phyloP scores from a whole-genome alignment of 2,113 vertebrate species.

The Merops nubicus region DNA sequence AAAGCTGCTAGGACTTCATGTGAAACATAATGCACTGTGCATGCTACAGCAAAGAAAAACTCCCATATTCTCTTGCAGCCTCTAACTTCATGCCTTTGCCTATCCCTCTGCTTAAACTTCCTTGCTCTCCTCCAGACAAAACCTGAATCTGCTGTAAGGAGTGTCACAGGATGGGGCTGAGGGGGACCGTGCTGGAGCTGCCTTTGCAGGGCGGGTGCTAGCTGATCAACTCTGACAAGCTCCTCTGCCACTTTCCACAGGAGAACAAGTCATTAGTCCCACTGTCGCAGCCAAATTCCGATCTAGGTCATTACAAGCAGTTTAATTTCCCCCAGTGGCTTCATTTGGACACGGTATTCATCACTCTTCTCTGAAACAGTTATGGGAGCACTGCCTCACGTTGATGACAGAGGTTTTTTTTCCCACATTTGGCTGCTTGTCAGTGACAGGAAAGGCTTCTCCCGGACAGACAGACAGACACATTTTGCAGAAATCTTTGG shows the following conservation, averaged over 20 bases:
- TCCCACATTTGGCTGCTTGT: not conserved
- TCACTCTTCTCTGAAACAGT: not conserved
- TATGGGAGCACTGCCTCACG: not conserved
- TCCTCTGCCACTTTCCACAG: not conserved
- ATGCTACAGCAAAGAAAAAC: not conserved
- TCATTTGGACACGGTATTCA: not conserved
- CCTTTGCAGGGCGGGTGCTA: not conserved
- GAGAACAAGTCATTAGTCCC: conserved; percentile 13
- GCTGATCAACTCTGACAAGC: not conserved
- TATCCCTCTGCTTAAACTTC: not conserved
- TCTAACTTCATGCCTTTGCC: not conserved
- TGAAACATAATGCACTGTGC: not conserved
- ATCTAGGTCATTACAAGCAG: not conserved
- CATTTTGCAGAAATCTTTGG: not conserved
- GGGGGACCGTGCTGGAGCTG: not conserved
- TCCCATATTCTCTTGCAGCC: not conserved
- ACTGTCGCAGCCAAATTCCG: conserved; percentile 19
- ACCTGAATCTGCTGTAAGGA: not conserved
- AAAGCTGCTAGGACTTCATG: not conserved
- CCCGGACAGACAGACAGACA: not conserved
- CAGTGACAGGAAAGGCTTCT: not conserved
- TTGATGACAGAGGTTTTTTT: not conserved
- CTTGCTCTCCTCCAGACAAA: not conserved
- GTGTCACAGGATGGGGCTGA: not conserved
- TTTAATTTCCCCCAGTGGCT: conserved; percentile 34